Conservation (phyloP, 2,113 vertebrate genomes). For the Oophaga pumilio region DNA sequence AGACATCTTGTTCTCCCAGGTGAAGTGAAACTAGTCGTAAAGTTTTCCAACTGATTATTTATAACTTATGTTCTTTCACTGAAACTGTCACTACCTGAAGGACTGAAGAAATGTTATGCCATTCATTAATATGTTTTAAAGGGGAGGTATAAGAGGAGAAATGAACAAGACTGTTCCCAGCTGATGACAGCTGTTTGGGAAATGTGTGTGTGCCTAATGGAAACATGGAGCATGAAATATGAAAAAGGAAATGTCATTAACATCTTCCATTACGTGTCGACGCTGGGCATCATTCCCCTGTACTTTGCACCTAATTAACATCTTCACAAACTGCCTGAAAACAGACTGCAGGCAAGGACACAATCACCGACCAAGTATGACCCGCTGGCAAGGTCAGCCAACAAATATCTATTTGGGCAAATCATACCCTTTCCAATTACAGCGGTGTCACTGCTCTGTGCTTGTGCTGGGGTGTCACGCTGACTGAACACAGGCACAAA, state of each 20-base stretch:
- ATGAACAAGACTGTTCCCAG: background rate
- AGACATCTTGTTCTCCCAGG: background rate
- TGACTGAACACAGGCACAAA: constrained; percentile 3
- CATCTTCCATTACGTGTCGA: background rate
- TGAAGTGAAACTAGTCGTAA: background rate
- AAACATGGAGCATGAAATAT: background rate
- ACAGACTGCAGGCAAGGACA: constrained; percentile 19
- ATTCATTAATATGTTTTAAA: background rate
- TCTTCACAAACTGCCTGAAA: constrained; percentile 35
- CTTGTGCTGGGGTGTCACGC: constrained; percentile 2
- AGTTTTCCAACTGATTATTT: background rate
- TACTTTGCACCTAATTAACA: constrained; percentile 33
- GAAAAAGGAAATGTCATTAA: background rate
- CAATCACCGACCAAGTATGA: background rate
- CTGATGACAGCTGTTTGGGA: too few relatives aligned
- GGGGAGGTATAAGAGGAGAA: background rate
- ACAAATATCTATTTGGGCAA: constrained; percentile 25
- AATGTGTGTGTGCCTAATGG: background rate
- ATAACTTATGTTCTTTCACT: background rate
- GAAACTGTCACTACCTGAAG: too few relatives aligned
- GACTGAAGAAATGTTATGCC: too few relatives aligned
- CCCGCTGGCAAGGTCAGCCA: constrained; percentile 52
- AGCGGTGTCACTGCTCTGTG: constrained; percentile 13
- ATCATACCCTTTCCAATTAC: constrained; percentile 15
- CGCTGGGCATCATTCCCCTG: constrained; percentile 1